phyloP scores from a whole-genome alignment of 2,113 vertebrate genomes.

The Pycnonotus jocosus region DNA sequence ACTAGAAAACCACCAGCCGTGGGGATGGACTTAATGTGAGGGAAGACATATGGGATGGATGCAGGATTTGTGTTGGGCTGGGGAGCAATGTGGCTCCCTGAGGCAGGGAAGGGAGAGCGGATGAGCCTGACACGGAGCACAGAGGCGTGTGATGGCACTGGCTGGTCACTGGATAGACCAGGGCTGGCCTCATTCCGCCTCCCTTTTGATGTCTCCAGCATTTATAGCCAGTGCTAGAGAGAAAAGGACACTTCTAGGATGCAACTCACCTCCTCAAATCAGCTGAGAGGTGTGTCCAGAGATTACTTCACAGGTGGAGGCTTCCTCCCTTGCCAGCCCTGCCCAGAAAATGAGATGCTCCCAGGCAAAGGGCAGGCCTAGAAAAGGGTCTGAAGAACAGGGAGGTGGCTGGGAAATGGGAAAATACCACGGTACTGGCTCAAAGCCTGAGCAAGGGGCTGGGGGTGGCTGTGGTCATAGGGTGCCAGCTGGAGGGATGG shows the following conservation, averaged over 20 bases:
- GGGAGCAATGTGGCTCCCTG: not conserved
- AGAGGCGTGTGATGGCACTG: not conserved
- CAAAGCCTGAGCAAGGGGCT: not conserved
- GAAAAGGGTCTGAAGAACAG: not conserved
- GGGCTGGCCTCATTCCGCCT: not conserved
- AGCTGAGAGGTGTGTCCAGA: not conserved
- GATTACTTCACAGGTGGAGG: not conserved
- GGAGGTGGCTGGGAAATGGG: not conserved
- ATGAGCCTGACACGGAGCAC: fast-evolving
- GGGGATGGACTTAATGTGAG: not conserved
- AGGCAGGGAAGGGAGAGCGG: not conserved
- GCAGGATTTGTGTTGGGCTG: not conserved
- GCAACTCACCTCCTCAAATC: not conserved
- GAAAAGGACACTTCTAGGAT: not conserved
- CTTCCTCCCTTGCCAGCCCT: not conserved
- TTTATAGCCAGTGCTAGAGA: not conserved
- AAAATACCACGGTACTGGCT: not conserved
- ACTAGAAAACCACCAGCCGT: not conserved
- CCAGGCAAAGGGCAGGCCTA: not conserved
- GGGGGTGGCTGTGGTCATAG: fast-evolving
- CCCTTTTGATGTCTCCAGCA: not conserved
- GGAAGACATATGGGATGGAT: not conserved
- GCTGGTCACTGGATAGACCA: not conserved
- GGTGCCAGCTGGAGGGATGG: not conserved
- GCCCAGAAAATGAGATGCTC: not conserved